Base-by-base conservation (phyloP, 2,888 invertebrate genomes). In the Allophyes oxyacanthae region DNA sequence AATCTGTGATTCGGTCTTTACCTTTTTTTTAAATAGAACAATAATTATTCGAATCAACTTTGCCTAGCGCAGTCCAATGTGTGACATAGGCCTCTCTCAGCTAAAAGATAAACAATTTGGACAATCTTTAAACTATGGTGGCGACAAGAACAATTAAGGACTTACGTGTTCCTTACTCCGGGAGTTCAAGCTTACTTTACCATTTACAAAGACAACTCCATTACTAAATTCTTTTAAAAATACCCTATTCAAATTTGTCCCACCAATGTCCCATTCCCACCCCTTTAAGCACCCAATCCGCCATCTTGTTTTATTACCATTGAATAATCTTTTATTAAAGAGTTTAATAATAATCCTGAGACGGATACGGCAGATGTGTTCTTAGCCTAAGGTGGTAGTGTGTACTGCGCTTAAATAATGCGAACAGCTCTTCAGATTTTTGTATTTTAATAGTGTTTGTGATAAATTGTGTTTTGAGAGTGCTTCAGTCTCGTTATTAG, bases 241-340 rank as follows among this genome's bases (percentile, higher is more conserved):
- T n/a, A 41, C 40, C 0, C 36, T 28, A 25, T 36, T 38, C 64
- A 59, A 75, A 49, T 43, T 38, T 67, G 67, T 71, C 71, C 57
- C 60, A 48, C 71, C 59, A 59, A 70, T 26, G 53, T 64, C 41
- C 65, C 59, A 54, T 55, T 65, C 64, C 67, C 77, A 75, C 77
- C 77, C 71, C 74, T 58, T 75, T 58, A 45, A 64, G 88, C 91
- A 91, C 91, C 91, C 89, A 88, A 59, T 61, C 85, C 79, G 90
- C 91, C 92, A 92, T 91, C 79, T 91, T 91, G 85, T 54, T 70
- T 86, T 28, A 28, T 28, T 28, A 6, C 4, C 28, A 28, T 28
- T 28, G 28, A 84, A 86, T 88, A 85, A 83, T 84, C 84, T 86
- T 88, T 87, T 86, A 85, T 84, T 79, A 86, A 86, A 86, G 84